A percentile compares a stretch with the other conserved stretches of the same genome.
Conservation (phyloP, 2,888 invertebrate genomes). For the Melanostoma scalare region DNA sequence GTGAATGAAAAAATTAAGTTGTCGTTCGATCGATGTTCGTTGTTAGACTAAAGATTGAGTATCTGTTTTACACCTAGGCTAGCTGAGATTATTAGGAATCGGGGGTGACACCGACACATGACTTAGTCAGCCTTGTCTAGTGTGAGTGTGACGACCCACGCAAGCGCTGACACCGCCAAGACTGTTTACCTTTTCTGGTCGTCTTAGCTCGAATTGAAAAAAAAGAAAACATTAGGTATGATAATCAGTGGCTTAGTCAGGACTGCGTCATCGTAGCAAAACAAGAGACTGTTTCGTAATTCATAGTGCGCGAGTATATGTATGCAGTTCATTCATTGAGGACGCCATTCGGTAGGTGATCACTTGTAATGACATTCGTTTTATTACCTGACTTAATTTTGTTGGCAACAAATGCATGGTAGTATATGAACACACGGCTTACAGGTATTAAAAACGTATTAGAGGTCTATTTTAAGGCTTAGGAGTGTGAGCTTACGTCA, state of each 20-base stretch:
- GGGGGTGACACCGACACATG: conserved; percentile 63
- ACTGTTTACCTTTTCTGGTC: conserved; percentile 69
- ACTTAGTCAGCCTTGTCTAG: conserved; percentile 58
- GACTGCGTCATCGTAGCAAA: conserved; percentile 67
- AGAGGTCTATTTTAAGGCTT: conserved; percentile 46
- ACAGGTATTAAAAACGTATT: conserved; percentile 56
- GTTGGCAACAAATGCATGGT: conserved; percentile 28
- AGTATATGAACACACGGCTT: conserved; percentile 33
- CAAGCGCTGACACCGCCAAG: conserved; percentile 47
- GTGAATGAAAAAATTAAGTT: conserved; percentile 24
- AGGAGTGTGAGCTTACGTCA: conserved; percentile 55
- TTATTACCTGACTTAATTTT: conserved; percentile 37
- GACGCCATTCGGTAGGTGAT: conserved; percentile 49
- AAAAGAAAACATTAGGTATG: conserved; percentile 20
- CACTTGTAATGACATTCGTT: conserved; percentile 58
- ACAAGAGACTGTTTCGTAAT: conserved; percentile 56
- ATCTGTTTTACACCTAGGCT: conserved; percentile 24
- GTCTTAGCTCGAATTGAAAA: conserved; percentile 36
- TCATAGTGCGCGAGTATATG: conserved; percentile 15
- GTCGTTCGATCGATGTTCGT: conserved; percentile 71
- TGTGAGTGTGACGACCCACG: conserved; percentile 59
- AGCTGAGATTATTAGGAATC: conserved; percentile 47
- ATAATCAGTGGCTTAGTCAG: conserved; percentile 32
- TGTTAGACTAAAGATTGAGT: conserved; percentile 57
- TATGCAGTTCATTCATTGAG: conserved; percentile 51